A percentile compares a stretch with the other conserved stretches of the same genome.
Evolutionary conservation across 2,113 vertebrate genomes (phyloP).

Genomic region (Tangachromis dhanisi): DNA sequence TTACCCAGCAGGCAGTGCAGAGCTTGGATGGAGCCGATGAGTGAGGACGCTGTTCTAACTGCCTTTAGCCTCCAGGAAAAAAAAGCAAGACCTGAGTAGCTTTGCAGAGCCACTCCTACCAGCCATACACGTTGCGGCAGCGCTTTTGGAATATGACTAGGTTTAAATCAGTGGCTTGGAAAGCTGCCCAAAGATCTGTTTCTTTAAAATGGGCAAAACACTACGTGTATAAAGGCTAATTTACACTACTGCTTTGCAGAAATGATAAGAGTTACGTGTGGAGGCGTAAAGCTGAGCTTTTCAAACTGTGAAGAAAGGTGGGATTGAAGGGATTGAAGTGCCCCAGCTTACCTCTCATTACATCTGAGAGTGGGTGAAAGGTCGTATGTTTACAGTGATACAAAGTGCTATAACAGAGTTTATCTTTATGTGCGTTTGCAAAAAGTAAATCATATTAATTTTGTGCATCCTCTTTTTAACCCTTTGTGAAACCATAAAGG

Average conservation of each 20-base stretch:
- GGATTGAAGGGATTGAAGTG: neutral
- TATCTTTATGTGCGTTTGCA: neutral
- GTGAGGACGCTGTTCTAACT: neutral
- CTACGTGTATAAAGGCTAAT: neutral
- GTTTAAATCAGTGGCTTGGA: neutral
- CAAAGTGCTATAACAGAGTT: neutral
- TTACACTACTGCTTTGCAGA: accelerated
- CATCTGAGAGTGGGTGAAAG: neutral
- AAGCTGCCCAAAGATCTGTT: neutral
- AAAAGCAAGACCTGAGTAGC: neutral
- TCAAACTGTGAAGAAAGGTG: neutral
- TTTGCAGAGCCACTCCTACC: accelerated
- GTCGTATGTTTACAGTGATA: neutral
- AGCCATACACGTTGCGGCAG: accelerated
- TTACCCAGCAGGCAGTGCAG: neutral
- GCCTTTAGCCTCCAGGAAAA: neutral
- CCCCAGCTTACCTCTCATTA: neutral
- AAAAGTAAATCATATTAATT: neutral
- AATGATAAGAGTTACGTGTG: neutral
- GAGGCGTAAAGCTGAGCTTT: neutral
- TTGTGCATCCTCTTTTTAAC: neutral
- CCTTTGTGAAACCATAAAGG: neutral
- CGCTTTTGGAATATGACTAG: neutral
- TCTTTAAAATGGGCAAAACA: neutral
- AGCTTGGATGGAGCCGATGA: neutral